These are phyloP conservation scores for Tokudaia muenninki DNA, from an alignment of 2,797 vertebrate genomes.

Conservation along the genomic window DNA sequence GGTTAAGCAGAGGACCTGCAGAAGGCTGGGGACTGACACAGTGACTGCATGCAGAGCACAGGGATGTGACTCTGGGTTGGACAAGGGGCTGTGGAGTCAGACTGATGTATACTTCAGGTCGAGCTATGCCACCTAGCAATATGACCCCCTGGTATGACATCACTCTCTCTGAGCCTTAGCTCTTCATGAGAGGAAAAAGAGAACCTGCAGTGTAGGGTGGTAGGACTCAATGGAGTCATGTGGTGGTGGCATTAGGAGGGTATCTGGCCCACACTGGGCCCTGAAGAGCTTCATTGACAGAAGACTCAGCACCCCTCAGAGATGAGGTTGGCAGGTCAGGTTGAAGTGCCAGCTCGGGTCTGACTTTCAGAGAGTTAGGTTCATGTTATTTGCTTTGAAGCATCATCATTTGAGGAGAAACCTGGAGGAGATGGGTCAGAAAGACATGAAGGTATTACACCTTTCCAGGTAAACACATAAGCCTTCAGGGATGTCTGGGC, in stretches of 20 bases:
- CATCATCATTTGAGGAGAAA: neutral
- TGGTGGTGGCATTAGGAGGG: rapidly evolving
- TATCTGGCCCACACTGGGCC: neutral
- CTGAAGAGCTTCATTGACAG: rapidly evolving
- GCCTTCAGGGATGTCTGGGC: neutral
- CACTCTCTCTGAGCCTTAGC: neutral
- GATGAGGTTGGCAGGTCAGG: neutral
- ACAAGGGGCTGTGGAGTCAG: neutral
- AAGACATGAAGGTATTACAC: neutral
- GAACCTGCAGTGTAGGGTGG: rapidly evolving
- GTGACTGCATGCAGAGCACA: neutral
- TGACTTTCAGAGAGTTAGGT: neutral
- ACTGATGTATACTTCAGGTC: neutral
- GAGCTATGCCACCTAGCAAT: neutral
- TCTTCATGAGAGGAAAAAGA: neutral
- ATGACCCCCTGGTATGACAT: neutral
- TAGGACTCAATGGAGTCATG: neutral
- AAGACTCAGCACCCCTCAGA: neutral
- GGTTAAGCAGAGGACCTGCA: neutral
- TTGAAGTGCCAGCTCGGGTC: neutral
- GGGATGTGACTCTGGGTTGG: neutral
- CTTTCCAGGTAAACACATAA: neutral
- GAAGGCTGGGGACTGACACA: neutral
- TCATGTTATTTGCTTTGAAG: neutral
- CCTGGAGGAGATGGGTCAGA: neutral